Evolutionary conservation across 1,140 invertebrate genomes (phyloP), one percentile per base, ranked within the genome.

Genomic region (Mactra quadrangularis): DNA sequence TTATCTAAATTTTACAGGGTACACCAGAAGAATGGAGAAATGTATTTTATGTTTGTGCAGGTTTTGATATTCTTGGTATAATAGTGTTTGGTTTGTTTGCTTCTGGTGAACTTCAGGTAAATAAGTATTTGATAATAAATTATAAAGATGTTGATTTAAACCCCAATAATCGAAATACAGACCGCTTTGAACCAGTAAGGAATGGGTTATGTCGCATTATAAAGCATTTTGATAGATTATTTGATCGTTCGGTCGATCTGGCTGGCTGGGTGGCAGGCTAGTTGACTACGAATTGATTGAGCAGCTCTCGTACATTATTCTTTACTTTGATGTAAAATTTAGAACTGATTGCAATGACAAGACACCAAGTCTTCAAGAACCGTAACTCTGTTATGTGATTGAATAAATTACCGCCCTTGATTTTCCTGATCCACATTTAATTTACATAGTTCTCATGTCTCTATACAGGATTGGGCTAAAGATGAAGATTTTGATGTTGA

Each of bases 1-100:
- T n/a, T n/a, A n/a, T n/a, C 19, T 25, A 9, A 29, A 0, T 22
- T 13, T 66, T 78, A 41, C 25, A 82, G 79, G 41, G 72, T 27
- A 82, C 70, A 6, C 70, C 79, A 4, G 68, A 82, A 55, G 68
- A 82, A 66, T 82, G 79, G 70, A 38, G 79, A 1, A 82, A 60
- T 29, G 79, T 82, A n/a, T 82, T 82, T 27, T 82, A 72, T 29
- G 55, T 72, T 13, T 74, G 68, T 53, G 79, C 79, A 25, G 79
- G 68, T 4, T 62, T 82, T 62, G 31, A 62, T 47, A 59, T 35
- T 2, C 53, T 82, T 62, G 79, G 79, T 72, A 41, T 70, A 29
- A 27, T 81, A 45, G 13, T 81, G 7, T 72, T 60, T 81, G 7
- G n/a, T 50, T 25, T 70, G 27, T 60, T 72, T 22, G 78, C 52